phyloP scores from a whole-genome alignment of 2,888 invertebrate species.

The Therioaphis trifolii region DNA sequence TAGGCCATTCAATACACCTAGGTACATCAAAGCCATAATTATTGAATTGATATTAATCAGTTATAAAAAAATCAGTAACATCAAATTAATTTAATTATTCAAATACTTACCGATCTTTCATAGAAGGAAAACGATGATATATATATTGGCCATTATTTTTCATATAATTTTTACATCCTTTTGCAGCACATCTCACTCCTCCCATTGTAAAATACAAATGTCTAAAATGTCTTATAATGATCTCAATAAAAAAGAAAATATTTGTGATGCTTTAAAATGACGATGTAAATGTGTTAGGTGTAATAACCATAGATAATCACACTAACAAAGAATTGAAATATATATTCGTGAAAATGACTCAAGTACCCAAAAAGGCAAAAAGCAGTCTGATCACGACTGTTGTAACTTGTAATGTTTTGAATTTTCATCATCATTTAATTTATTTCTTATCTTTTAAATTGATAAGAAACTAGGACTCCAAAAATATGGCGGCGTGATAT shows the following conservation, averaged over 20 bases:
- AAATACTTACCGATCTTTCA: slow-evolving; percentile 8
- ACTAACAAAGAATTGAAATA: no score
- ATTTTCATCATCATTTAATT: not conserved
- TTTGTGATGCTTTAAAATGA: not conserved
- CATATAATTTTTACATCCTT: not conserved
- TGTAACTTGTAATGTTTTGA: no score
- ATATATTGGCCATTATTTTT: not conserved
- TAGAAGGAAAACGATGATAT: slow-evolving; percentile 13
- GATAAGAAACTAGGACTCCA: slow-evolving; percentile 6
- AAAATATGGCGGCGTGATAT: not conserved
- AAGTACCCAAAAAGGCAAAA: no score
- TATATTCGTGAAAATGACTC: no score
- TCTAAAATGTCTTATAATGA: not conserved
- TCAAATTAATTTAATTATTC: slow-evolving; percentile 11
- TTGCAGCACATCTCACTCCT: slow-evolving; percentile 9
- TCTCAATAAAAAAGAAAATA: not conserved
- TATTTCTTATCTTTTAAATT: not conserved
- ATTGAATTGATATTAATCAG: not conserved
- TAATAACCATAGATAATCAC: no score
- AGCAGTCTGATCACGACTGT: no score
- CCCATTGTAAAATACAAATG: not conserved
- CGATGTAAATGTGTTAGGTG: no score
- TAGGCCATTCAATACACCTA: slow-evolving; percentile 10
- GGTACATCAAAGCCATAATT: not conserved
- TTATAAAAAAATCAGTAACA: not conserved